A percentile compares a stretch with the other conserved stretches of the same genome.
These are phyloP conservation scores for Cyaniris semiargus DNA, from an alignment of 2,888 invertebrate genomes.

Conservation along the genomic window DNA sequence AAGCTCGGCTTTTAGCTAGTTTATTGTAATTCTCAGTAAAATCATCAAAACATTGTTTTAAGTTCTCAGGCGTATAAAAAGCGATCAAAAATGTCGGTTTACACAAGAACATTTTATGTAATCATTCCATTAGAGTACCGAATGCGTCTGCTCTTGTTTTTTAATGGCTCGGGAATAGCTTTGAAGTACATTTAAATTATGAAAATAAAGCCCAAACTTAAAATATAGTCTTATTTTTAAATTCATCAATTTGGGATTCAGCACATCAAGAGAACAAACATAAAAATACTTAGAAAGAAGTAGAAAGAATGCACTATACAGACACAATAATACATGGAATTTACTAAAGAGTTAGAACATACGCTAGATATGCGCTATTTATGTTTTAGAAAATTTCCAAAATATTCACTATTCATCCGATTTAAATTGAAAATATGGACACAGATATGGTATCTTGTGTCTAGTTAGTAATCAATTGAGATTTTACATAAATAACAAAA, in stretches of 20 bases:
- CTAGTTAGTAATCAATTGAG: background rate
- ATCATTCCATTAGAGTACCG: slow-evolving; percentile 19
- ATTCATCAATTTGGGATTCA: background rate
- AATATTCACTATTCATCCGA: background rate
- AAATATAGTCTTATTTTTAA: background rate
- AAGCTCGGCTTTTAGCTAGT: too few relatives aligned
- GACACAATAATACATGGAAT: too few relatives aligned
- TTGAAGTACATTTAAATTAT: slow-evolving; percentile 13
- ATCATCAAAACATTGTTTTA: background rate
- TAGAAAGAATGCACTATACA: too few relatives aligned
- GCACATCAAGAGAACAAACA: too few relatives aligned
- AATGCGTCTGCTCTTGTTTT: slow-evolving; percentile 16
- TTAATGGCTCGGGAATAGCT: slow-evolving; percentile 26
- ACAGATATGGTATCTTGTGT: too few relatives aligned
- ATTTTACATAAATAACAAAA: background rate
- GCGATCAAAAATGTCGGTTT: background rate
- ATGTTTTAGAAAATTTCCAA: too few relatives aligned
- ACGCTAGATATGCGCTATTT: too few relatives aligned
- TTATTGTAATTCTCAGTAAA: background rate
- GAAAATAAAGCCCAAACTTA: background rate
- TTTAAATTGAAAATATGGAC: too few relatives aligned
- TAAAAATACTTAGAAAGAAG: too few relatives aligned
- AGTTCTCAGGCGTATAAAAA: background rate
- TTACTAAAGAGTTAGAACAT: too few relatives aligned
- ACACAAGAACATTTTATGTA: slow-evolving; percentile 13